Conservation (phyloP, 1,140 invertebrate genomes). For the Scaptodrosophila lebanonensis region DNA sequence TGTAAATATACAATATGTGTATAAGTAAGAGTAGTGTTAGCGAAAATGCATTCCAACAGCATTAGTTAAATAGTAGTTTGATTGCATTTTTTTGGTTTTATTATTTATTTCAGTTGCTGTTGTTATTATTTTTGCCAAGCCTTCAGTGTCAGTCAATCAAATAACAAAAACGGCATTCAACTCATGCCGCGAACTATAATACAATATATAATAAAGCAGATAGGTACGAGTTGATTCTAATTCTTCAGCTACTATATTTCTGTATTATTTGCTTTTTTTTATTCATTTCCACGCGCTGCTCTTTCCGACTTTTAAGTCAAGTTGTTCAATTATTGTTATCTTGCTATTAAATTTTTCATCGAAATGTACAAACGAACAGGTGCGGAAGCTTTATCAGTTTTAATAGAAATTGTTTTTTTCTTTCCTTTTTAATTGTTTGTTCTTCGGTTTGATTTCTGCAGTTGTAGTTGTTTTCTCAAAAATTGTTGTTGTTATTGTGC, state of each 20-base stretch:
- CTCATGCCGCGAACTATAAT: too few relatives aligned
- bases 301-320: constrained; percentile 10
- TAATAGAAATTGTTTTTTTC: constrained; percentile 5
- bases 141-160: constrained; percentile 76
- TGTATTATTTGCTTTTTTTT: constrained; percentile 11
- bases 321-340: constrained; percentile 21
- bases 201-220: too few relatives aligned
- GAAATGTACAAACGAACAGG: too few relatives aligned
- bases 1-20: constrained; percentile 39
- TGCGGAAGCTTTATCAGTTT: not conserved
- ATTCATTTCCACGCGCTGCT: constrained; percentile 21
- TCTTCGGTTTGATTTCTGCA: constrained; percentile 17
- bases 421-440: constrained; percentile 14
- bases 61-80: constrained; percentile 41
- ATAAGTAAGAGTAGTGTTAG: constrained; percentile 31
- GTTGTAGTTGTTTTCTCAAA: constrained; percentile 51
- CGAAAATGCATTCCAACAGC: constrained; percentile 59
- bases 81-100: constrained; percentile 16
- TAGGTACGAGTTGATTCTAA: too few relatives aligned
- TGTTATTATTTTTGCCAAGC: constrained; percentile 48
- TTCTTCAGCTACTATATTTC: too few relatives aligned
- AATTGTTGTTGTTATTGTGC: constrained; percentile 47
- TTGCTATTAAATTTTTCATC: not conserved
- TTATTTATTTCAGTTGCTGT: constrained; percentile 26
- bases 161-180: constrained; percentile 26